A percentile compares a stretch with the other conserved stretches of the same genome.
phyloP scores from a whole-genome alignment of 2,888 invertebrate genomes.

The Pyralis farinalis region DNA sequence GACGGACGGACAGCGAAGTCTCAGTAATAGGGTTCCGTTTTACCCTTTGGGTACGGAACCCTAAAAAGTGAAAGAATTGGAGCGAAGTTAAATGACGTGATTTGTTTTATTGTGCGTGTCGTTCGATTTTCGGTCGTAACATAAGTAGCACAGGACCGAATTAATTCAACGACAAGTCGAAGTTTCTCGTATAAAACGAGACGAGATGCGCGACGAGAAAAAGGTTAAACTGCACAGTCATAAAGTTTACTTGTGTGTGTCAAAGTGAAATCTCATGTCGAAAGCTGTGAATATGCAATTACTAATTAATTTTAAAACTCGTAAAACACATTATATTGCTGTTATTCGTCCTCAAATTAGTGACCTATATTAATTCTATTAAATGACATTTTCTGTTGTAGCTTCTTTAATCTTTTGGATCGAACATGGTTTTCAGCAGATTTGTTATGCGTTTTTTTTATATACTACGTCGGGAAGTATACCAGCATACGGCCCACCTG shows the following conservation, averaged over 20 bases:
- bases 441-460: too few relatives aligned
- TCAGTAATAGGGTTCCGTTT: too few relatives aligned
- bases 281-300: slow-evolving; percentile 15
- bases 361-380: too few relatives aligned
- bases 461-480: too few relatives aligned
- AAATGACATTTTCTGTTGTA: slow-evolving; percentile 2
- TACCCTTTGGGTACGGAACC: too few relatives aligned
- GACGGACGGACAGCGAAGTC: too few relatives aligned
- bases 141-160: slow-evolving; percentile 70
- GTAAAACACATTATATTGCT: background rate
- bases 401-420: too few relatives aligned
- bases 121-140: slow-evolving; percentile 53
- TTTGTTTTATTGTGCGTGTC: too few relatives aligned
- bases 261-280: slow-evolving; percentile 19
- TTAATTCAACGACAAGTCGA: slow-evolving; percentile 59
- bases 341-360: slow-evolving; percentile 2
- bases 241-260: slow-evolving; percentile 30
- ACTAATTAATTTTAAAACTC: slow-evolving; percentile 1
- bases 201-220: slow-evolving; percentile 59
- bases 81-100: too few relatives aligned
- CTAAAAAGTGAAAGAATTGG: too few relatives aligned
- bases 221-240: slow-evolving; percentile 59
- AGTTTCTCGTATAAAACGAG: slow-evolving; percentile 74
- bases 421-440: background rate
- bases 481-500: too few relatives aligned